Conservation (phyloP, 92 coral and sea anemone genomes). For the Meandrina meandrites region DNA sequence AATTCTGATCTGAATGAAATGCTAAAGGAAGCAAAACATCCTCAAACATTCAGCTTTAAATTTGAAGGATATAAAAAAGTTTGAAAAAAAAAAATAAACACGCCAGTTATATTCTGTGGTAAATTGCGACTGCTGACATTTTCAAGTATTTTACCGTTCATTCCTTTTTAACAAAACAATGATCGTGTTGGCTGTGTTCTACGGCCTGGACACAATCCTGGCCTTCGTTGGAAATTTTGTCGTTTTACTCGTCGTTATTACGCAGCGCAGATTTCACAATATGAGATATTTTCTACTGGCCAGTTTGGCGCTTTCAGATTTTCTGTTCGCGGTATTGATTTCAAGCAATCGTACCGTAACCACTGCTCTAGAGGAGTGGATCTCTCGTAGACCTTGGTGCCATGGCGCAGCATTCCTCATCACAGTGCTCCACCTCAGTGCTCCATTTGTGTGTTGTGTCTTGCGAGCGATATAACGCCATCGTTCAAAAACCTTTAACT, state of each 20-base stretch:
- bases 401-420: not conserved
- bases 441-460: not conserved
- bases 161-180: not conserved
- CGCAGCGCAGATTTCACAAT: not conserved
- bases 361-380: conserved; percentile 7
- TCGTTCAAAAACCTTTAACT: conserved; percentile 7
- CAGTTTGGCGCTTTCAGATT: conserved; percentile 25
- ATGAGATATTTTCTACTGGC: conserved; percentile 12
- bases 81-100: no score
- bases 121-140: no score
- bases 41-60: no score
- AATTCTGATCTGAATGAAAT: no score
- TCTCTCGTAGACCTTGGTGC: conserved; percentile 9
- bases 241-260: not conserved
- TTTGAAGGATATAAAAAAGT: no score
- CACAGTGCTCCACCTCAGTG: not conserved
- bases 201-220: not conserved
- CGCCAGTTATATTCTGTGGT: no score
- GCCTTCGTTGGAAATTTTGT: conserved; percentile 11
- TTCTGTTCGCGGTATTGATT: not conserved
- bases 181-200: not conserved
- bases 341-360: not conserved
- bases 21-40: no score
- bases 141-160: no score
- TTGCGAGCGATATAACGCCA: conserved; percentile 11